Evolutionary conservation across 2,797 vertebrate genomes (phyloP).

Genomic region (Amblyopsis hoosieri): DNA sequence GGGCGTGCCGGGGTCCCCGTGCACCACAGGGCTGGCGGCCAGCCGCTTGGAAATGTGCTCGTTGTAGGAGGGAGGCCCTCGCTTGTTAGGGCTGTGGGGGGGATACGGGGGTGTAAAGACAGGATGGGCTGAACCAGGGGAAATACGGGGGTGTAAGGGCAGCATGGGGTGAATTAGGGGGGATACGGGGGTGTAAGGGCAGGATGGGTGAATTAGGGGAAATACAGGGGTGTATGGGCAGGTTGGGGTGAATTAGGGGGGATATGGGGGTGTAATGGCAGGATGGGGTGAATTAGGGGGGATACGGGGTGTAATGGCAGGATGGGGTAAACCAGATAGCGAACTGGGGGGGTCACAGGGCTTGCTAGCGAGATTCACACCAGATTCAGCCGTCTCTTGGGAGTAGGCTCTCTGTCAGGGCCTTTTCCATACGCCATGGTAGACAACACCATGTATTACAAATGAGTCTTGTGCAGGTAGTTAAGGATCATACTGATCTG

Average conservation of each 20-base stretch:
- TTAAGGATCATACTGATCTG: conserved; percentile 1
- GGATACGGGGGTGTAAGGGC: conserved; percentile 7
- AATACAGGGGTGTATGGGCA: too few relatives aligned
- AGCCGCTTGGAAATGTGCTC: conserved; percentile 99
- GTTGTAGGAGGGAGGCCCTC: conserved; percentile 97
- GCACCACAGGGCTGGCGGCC: conserved; percentile 86
- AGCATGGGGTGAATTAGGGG: background rate
- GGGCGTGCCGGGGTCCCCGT: conserved; percentile 92
- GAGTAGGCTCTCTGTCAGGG: conserved; percentile 5
- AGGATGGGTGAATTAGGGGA: too few relatives aligned
- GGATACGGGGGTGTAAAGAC: conserved; percentile 33
- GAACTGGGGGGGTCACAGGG: conserved; percentile 13
- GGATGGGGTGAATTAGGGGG: too few relatives aligned
- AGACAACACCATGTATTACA: conserved; percentile 1
- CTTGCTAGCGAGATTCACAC: conserved; percentile 17
- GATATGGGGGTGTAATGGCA: too few relatives aligned
- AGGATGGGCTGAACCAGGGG: too few relatives aligned
- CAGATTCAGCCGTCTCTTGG: conserved; percentile 4
- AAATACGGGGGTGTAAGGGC: background rate
- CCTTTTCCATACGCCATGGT: background rate
- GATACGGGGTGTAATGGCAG: background rate
- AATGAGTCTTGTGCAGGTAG: conserved; percentile 1
- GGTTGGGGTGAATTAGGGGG: too few relatives aligned
- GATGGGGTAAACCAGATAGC: conserved; percentile 19
- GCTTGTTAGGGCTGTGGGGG: conserved; percentile 91